Evolutionary conservation across 1,140 invertebrate species (phyloP), one percentile per base, ranked within the genome.

Genomic region (Trichonephila clavata): DNA sequence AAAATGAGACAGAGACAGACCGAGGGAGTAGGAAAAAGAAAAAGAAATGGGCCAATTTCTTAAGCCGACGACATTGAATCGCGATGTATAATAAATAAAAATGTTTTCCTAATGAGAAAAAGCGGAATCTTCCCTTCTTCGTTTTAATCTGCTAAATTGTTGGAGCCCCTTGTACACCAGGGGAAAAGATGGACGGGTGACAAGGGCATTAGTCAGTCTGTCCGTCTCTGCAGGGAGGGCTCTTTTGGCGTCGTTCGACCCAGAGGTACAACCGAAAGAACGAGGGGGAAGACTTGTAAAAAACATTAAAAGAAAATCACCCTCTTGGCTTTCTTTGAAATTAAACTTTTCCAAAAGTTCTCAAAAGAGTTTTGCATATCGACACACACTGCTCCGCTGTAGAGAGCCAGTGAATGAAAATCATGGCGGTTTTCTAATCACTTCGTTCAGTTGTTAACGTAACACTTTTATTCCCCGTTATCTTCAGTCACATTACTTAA

Each of bases 121-220:
- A 77, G 90, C 90, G n/a, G 57, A 92, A 86, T 71, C 90, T 86
- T 59, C 27, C 24, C 32, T 86, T 60, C 63, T 59, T 71, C 61
- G 43, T 86, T 92, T 92, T 92, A 92, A 92, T 92, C 90, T 92
- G 90, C 81, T 92, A 92, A 92, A 92, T 92, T 92, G 90, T 92
- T 77, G 80, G 81, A 61, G 57, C 90, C 59, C 27, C 71, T 39
- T 77, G 32, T 77, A 32, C 71, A 77, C 39, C 24, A 43, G 68
- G 88, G 65, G 50, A 50, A 24, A 77, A 21, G 77, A 91, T 63
- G 59, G 89, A 83, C 77, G 43, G 63, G 61, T 86, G 90, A 92
- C 90, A 92, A 77, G 83, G 81, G 65, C 90, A 92, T 92, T 92
- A 86, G 81, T 92, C 90, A 92, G 90, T 92, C 90, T 59, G 68